phyloP scores from a whole-genome alignment of 1,140 invertebrate genomes.

The Heliconius hermathena region DNA sequence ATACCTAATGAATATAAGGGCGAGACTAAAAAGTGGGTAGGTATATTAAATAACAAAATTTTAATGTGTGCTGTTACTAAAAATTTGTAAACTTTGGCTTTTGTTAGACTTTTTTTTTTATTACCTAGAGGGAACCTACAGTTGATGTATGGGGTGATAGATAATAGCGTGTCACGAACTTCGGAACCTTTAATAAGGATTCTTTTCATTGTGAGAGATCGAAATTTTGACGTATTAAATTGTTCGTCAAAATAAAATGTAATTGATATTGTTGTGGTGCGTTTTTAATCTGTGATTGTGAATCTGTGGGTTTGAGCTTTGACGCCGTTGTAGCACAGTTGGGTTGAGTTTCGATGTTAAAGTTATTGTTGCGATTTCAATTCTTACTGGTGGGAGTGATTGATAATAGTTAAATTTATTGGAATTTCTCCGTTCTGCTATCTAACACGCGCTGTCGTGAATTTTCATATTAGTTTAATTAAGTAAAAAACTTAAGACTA shows the following conservation, averaged over 20 bases:
- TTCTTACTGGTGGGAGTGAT: too few relatives aligned
- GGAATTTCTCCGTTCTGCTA: too few relatives aligned
- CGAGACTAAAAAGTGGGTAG: constrained; percentile 52
- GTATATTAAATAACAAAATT: constrained; percentile 72
- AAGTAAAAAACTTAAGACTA: too few relatives aligned
- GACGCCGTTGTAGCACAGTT: too few relatives aligned
- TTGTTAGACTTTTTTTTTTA: constrained; percentile 45
- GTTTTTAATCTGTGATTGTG: background rate
- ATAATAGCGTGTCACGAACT: constrained; percentile 67
- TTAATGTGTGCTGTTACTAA: constrained; percentile 68
- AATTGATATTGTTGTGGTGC: background rate
- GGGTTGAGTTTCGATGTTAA: too few relatives aligned
- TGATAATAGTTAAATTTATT: too few relatives aligned
- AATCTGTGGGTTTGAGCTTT: too few relatives aligned
- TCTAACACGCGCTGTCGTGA: too few relatives aligned
- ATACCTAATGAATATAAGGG: constrained; percentile 72
- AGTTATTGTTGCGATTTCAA: too few relatives aligned
- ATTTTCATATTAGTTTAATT: too few relatives aligned
- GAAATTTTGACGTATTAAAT: constrained; percentile 12
- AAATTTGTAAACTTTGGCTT: constrained; percentile 74
- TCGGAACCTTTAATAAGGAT: constrained; percentile 28
- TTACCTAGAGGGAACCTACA: constrained; percentile 39
- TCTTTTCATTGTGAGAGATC: background rate
- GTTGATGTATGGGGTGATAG: constrained; percentile 66
- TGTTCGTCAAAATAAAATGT: background rate